phyloP scores from a whole-genome alignment of 2,797 vertebrate species.

The Rhinoraja longicauda region DNA sequence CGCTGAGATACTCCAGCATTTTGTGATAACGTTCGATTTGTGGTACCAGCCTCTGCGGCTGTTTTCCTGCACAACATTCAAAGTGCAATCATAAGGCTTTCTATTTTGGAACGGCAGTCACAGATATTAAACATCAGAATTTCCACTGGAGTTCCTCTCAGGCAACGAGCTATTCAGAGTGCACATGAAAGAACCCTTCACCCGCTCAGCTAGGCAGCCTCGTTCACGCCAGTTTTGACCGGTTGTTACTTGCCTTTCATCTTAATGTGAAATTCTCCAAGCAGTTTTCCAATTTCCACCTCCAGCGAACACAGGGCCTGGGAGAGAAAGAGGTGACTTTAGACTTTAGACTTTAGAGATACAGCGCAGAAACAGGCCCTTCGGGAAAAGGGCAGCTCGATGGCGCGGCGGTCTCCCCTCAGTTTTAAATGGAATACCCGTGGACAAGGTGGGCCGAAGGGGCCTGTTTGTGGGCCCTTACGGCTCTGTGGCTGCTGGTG shows the following conservation, averaged over 20 bases:
- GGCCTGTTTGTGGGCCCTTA: too few species aligned
- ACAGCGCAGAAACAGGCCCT: too few species aligned
- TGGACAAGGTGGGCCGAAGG: too few species aligned
- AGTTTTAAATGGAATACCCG: too few species aligned
- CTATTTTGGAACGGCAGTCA: background rate
- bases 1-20: too few species aligned
- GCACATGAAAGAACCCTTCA: background rate
- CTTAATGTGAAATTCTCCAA: constrained; percentile 95
- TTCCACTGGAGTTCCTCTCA: background rate
- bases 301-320: constrained; percentile 95
- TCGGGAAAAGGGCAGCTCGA: too few species aligned
- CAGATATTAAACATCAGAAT: background rate
- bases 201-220: background rate
- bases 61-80: too few species aligned
- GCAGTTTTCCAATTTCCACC: constrained; percentile 82
- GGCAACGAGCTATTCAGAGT: background rate
- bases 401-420: too few species aligned
- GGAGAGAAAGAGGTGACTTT: background rate
- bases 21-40: too few species aligned
- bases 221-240: background rate
- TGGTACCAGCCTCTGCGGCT: too few species aligned
- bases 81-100: background rate
- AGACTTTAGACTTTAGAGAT: background rate
- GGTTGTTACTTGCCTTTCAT: constrained; percentile 81
- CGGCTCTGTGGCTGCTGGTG: background rate